Base-by-base conservation (phyloP, 53 echinoderm and acorn worm species). In the Luidia sarsii region DNA sequence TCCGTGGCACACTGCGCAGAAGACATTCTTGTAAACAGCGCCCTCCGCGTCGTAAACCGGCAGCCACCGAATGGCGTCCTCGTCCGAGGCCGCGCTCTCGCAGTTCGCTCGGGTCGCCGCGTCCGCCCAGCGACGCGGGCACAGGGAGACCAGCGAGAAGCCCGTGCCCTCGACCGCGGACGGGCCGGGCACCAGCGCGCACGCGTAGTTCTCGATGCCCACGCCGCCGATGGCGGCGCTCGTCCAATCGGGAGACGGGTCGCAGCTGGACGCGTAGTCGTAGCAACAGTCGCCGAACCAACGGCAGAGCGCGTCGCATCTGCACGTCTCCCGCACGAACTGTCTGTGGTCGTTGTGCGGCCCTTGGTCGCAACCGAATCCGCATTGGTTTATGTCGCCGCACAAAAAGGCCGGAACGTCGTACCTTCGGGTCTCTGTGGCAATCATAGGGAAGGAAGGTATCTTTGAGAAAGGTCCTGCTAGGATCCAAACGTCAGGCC, bases 1-100 rank as follows among this genome's bases (percentile, higher is more conserved):
- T 19, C 82, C 82, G 30, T 83, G 80, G 55, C 93, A 93, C 15
- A 83, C 50, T 1, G 93, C 89, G 43, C 93, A 93, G 75, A 86
- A 89, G 16, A 89, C 46, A 57, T 93, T 93, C 45, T 74, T 86
- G 56, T 79, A 93, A 7, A 71, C 71, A 25, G 50, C 56, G 20
- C 89, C 83, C 22, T 80, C 36, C 15, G 20, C 19, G 85, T 86
- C 89, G 61, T 65, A 86, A 2, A 93, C 89, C 11, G 93, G 93
- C 27, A 86, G 65, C 10, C 55, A 81, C 0, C 79, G 51, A 39
- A 93, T 71, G 57, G 87, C 74, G 62, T 93, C 89, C 19, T 55
- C 50, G 2, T 2, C 7, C 0, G 45, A 21, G 0, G 68, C 25
- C 2, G 33, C 57, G 2, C 36, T 3, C 23, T 71, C 52, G 23